Conservation (phyloP, 2,888 invertebrate genomes). For the Cosmia trapezina region DNA sequence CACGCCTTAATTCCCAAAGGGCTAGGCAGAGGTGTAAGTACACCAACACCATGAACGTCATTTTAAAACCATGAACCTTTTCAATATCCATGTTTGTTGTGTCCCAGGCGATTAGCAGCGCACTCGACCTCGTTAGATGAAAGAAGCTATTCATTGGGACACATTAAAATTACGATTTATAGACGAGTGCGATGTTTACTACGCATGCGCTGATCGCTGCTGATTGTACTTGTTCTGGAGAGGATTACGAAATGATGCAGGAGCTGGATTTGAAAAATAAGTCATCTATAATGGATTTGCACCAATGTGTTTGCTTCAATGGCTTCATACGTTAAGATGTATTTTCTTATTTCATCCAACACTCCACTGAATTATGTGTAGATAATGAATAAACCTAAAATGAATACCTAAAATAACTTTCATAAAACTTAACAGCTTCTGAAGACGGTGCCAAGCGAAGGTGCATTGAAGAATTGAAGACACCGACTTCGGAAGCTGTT, state of each 20-base stretch:
- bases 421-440: no score
- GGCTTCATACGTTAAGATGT: not conserved
- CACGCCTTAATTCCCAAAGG: not conserved
- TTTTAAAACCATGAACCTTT: slow-evolving; percentile 27
- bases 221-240: slow-evolving; percentile 19
- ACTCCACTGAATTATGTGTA: not conserved
- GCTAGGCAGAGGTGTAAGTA: not conserved
- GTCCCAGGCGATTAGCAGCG: slow-evolving; percentile 54
- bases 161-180: slow-evolving; percentile 63
- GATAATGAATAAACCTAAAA: no score
- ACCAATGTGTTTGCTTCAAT: not conserved
- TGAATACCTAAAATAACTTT: no score
- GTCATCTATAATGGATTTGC: not conserved
- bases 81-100: not conserved
- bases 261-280: not conserved
- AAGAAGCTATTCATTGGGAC: slow-evolving; percentile 65
- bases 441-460: no score
- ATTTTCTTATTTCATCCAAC: not conserved
- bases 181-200: slow-evolving; percentile 43
- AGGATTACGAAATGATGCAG: slow-evolving; percentile 1
- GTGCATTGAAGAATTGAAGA: no score
- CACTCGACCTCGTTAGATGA: slow-evolving; percentile 65
- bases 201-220: slow-evolving; percentile 34
- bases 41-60: not conserved
- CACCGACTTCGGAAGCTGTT: no score